Conservation (phyloP, 1,140 invertebrate genomes). For the Penaeus chinensis region DNA sequence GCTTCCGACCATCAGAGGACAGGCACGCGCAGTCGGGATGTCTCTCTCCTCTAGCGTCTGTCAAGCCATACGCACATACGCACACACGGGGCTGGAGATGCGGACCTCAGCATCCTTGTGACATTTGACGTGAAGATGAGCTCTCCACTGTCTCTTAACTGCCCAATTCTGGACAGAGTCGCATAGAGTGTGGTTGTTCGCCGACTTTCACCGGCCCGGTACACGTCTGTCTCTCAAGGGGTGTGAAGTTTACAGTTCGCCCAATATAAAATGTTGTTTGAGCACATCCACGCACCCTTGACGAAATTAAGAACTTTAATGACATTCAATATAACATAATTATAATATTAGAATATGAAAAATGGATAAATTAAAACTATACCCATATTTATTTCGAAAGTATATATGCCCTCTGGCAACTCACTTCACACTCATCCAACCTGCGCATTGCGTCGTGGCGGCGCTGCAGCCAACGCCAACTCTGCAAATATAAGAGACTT, state of each 20-base stretch:
- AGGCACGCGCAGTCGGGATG: not conserved
- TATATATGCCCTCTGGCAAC: no score
- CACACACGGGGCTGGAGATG: slow-evolving; percentile 29
- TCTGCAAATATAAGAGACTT: no score
- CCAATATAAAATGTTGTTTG: not conserved
- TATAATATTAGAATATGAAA: no score
- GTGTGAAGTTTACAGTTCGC: not conserved
- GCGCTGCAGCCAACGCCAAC: no score
- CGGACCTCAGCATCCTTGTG: slow-evolving; percentile 43
- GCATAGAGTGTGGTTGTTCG: slow-evolving; percentile 42
- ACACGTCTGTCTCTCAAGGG: not conserved
- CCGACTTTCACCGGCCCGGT: not conserved
- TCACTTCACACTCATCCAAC: no score
- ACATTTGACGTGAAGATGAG: slow-evolving; percentile 61
- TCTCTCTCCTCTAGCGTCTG: not conserved
- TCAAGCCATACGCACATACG: slow-evolving; percentile 15
- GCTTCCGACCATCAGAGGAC: not conserved
- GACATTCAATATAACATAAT: no score
- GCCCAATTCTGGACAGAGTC: slow-evolving; percentile 57
- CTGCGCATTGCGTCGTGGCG: no score
- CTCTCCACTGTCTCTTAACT: slow-evolving; percentile 61
- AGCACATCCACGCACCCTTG: no score
- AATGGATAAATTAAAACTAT: no score
- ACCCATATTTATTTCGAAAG: no score
- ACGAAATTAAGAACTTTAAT: no score